These are phyloP conservation scores for Cryptus viduatorius DNA, from an alignment of 2,888 invertebrate species.

Conservation along the genomic window DNA sequence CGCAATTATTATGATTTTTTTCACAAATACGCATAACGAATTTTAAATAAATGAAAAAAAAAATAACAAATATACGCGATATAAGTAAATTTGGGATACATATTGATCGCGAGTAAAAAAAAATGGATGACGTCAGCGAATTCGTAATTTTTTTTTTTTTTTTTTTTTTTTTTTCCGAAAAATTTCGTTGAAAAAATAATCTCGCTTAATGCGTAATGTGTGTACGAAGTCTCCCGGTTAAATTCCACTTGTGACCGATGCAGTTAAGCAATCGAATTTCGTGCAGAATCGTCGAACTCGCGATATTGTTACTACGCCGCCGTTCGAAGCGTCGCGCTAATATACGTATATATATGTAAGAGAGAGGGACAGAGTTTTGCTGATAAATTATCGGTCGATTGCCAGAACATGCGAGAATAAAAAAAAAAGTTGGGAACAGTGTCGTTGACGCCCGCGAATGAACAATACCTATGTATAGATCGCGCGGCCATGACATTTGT, in stretches of 20 bases:
- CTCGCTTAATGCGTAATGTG: not conserved
- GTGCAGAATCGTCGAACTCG: not conserved
- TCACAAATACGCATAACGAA: not conserved
- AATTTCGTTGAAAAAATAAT: not conserved
- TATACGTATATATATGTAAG: slow-evolving; percentile 4
- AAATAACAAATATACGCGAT: too few relatives aligned
- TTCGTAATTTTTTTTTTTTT: not conserved
- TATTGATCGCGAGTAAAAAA: too few relatives aligned
- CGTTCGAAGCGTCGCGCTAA: slow-evolving; percentile 20
- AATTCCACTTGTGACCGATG: slow-evolving; percentile 15
- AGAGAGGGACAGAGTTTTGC: slow-evolving; percentile 15
- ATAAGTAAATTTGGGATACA: too few relatives aligned
- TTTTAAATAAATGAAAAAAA: not conserved
- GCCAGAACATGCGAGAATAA: slow-evolving; percentile 49
- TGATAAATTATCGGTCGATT: slow-evolving; percentile 64
- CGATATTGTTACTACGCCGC: slow-evolving; percentile 33
- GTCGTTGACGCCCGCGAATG: slow-evolving; percentile 60
- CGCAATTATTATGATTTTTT: not conserved
- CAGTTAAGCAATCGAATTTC: slow-evolving; percentile 13
- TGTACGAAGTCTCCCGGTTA: slow-evolving; percentile 8
- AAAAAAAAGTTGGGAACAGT: slow-evolving; percentile 18
- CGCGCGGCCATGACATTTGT: slow-evolving; percentile 54
- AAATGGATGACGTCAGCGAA: not conserved
- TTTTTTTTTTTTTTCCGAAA: not conserved
- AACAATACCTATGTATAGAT: slow-evolving; percentile 18